Evolutionary conservation across 2,113 vertebrate species (phyloP), one percentile per base, ranked within the genome.

Genomic region (Rattus norvegicus): DNA sequence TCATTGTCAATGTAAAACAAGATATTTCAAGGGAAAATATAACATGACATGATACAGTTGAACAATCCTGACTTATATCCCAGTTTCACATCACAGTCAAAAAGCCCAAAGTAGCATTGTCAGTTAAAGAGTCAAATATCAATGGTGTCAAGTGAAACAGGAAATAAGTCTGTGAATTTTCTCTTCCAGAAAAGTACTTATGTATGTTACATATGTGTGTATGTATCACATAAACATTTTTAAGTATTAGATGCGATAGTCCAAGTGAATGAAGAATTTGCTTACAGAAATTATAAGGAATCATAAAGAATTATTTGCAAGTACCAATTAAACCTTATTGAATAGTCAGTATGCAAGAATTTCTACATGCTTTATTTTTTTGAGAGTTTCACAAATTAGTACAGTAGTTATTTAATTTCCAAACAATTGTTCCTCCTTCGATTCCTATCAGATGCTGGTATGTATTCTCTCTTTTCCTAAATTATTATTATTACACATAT

Each of bases 41-140:
- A 83, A 33, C 12, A 94, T 79, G 59, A 2, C 19, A 79, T 76
- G 8, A 36, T 73, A 39, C 56, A 90, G 87, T 63, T 96, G 70
- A 91, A 87, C 75, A 73, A 97, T 91, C 49, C 73, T 91, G 49
- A 61, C 22, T 90, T 85, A 1, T 24, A 19, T 93, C 86, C 83
- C 19, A 84, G 39, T 92, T 93, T 94, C 13, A 36, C n/a, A 80
- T 80, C 20, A 87, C 1, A 89, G 7, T 1, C 9, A 16, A 56
- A 95, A 75, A 28, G 0, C 28, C 7, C 8, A 92, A 84, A 88
- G 65, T 17, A 72, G n/a, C 7, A 83, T 95, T 96, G 77, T 63
- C 33, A 22, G 26, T n/a, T 95, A 67, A 92, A 89, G 12, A 56
- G 4, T 77, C 30, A 95, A 88, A 61, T 54, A n/a, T 85, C 1